phyloP scores from a whole-genome alignment of 2,113 vertebrate species.

The Clarias gariepinus region DNA sequence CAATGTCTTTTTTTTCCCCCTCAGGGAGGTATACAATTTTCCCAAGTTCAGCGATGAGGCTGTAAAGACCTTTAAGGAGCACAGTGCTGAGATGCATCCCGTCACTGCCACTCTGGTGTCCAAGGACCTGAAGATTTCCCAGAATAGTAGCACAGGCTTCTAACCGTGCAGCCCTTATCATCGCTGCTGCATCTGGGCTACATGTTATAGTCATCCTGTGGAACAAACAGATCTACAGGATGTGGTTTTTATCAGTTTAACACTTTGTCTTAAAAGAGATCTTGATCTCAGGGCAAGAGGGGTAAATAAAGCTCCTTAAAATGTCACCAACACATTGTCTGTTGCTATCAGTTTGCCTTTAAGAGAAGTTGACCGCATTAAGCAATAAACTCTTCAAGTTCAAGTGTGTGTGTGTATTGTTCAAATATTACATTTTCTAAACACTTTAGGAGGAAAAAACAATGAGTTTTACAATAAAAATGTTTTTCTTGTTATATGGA shows the following conservation, averaged over 20 bases:
- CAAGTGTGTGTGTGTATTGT: neutral
- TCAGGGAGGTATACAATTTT: conserved; percentile 86
- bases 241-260: conserved; percentile 1
- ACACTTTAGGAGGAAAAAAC: neutral
- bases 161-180: neutral
- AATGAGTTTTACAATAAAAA: neutral
- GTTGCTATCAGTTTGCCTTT: conserved; percentile 13
- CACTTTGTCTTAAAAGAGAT: neutral
- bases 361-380: neutral
- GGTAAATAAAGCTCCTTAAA: neutral
- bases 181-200: neutral
- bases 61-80: conserved; percentile 72
- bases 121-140: conserved; percentile 84
- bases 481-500: neutral
- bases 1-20: neutral
- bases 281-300: conserved; percentile 26
- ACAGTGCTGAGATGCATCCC: conserved; percentile 81
- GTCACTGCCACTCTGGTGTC: conserved; percentile 85
- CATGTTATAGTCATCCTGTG: neutral
- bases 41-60: conserved; percentile 79
- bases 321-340: neutral
- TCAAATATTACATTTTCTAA: too few relatives aligned
- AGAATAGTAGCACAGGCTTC: conserved; percentile 35
- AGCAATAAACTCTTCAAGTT: conserved; percentile 35
- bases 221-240: neutral